Conservation (phyloP, 2,797 vertebrate genomes). For the Macrochelys suwanniensis region DNA sequence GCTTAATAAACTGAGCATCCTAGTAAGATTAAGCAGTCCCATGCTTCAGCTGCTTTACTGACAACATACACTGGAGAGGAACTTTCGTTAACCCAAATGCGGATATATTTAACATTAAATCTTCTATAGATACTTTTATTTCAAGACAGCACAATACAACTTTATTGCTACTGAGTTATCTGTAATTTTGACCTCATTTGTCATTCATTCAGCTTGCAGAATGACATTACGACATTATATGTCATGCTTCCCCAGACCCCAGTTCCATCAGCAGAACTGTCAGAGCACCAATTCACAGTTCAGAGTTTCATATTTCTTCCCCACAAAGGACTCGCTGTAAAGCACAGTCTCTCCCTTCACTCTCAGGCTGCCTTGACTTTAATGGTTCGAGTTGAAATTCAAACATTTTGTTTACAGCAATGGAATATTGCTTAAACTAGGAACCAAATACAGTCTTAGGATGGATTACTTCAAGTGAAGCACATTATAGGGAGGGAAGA, state of each 20-base stretch:
- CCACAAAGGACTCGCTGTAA: background rate
- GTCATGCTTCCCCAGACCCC: background rate
- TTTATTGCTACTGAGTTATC: background rate
- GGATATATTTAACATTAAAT: background rate
- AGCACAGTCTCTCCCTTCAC: fast-evolving
- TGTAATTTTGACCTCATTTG: background rate
- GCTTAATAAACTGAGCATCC: background rate
- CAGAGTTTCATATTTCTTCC: fast-evolving
- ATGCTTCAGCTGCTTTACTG: background rate
- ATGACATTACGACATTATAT: too few species aligned
- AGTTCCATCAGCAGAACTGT: background rate
- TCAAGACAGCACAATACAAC: background rate
- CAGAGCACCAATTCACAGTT: fast-evolving
- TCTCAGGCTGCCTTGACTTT: background rate
- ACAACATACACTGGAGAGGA: background rate
- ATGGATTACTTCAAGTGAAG: background rate
- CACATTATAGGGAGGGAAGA: background rate
- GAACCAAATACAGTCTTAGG: background rate
- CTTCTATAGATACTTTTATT: background rate
- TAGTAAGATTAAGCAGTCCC: background rate
- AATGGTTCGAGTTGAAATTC: background rate
- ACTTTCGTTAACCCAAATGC: background rate
- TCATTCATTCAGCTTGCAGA: fast-evolving
- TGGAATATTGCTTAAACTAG: background rate
- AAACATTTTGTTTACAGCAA: background rate